Conservation (phyloP, 2,888 invertebrate species). For the Coecobrya sp. region DNA sequence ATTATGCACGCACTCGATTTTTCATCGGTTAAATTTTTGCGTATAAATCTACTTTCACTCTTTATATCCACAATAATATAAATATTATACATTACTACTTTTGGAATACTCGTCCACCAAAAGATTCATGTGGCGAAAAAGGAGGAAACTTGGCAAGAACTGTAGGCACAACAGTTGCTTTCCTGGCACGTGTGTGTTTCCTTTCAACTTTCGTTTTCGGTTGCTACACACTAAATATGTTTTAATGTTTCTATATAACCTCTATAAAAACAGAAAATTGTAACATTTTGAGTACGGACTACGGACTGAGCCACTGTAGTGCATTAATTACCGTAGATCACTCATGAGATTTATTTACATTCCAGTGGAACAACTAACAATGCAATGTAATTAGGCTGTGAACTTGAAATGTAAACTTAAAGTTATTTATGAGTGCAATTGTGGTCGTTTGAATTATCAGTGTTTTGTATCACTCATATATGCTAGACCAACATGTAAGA, state of each 20-base stretch:
- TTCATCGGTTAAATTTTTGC: too few relatives aligned
- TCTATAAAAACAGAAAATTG: not conserved
- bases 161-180: not conserved
- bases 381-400: constrained; percentile 61
- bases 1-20: not conserved
- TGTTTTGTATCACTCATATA: not conserved
- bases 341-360: constrained; percentile 57
- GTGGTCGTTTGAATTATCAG: constrained; percentile 32
- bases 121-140: not conserved
- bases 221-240: not conserved
- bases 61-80: too few relatives aligned
- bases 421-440: constrained; percentile 47
- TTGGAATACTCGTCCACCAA: not conserved
- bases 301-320: not conserved
- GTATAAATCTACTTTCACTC: too few relatives aligned
- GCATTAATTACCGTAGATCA: constrained; percentile 47
- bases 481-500: not conserved
- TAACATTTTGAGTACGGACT: not conserved
- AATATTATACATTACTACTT: too few relatives aligned
- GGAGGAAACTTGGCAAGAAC: constrained; percentile 16
- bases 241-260: not conserved
- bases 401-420: constrained; percentile 58
- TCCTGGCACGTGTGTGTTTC: constrained; percentile 4
- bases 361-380: constrained; percentile 41
- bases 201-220: not conserved